Base-by-base conservation (phyloP, 2,797 vertebrate species). In the Helarctos malayanus region DNA sequence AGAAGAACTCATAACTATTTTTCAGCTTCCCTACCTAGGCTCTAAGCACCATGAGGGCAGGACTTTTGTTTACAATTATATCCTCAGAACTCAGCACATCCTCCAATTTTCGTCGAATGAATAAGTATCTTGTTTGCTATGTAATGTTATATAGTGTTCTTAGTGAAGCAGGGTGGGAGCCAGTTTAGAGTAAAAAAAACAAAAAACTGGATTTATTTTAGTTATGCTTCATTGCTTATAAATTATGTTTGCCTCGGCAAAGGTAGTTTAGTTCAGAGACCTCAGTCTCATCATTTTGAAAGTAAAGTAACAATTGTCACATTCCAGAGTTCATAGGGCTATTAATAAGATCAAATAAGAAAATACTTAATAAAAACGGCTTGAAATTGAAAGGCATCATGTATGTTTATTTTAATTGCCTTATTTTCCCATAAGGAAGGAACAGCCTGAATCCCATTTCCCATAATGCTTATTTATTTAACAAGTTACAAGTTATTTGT, bases 231-330 rank as follows among this genome's bases (percentile, higher is more conserved):
- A 65, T 49, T 92, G 29, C 27, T 94, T 63, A 95, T 54, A 59
- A 97, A 84, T 85, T 69, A 71, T 19, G 19, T 73, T 88, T 91
- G 71, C 59, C 23, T 92, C 3, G 59, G 16, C 12, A 81, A 90
- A 56, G 32, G 54, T 84, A 52, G 15, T 79, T 92, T n/a, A 65
- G 41, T 80, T 92, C n/a, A 82, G 41, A 95, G 71, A 89, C 8
- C 41, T 45, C 12, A 86, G 41, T 86, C 89, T 93, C 45, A 90
- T 27, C 45, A 79, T 49, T 69, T 89, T 89, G 95, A 78, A 96
- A 97, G 65, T 81, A 57, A 87, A 80, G 9, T 45, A 91, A 45
- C 19, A 76, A 52, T 14, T 87, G 38, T 83, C 23, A 59, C 16
- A 57, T 21, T 88, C 88, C 11, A 61, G n/a, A 95, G 75, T 25